phyloP scores from a whole-genome alignment of 64 coral and sea anemone genomes.

The Dendronephthya gigantea region DNA sequence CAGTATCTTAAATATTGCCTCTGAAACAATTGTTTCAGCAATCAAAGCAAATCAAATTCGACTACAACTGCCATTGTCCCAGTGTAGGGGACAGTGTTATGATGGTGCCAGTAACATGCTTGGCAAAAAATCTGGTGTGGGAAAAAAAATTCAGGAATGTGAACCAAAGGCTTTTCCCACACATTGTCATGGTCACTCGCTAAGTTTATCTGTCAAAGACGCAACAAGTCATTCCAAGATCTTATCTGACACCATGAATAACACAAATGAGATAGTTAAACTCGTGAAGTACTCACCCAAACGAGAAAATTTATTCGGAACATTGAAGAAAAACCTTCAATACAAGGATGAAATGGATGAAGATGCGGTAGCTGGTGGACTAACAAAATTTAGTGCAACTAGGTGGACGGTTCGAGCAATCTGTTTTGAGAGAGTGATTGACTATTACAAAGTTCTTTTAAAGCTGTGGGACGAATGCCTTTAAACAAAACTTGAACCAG shows the following conservation, averaged over 20 bases:
- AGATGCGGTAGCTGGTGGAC: no score
- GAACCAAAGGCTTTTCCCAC: slow-evolving; percentile 17
- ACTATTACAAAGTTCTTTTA: slow-evolving; percentile 33
- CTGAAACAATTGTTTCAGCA: slow-evolving; percentile 49
- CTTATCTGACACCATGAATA: slow-evolving; percentile 34
- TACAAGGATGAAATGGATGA: no score
- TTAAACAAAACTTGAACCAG: no score
- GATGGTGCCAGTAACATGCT: slow-evolving; percentile 62
- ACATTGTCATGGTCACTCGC: slow-evolving; percentile 8
- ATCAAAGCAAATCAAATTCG: slow-evolving; percentile 51
- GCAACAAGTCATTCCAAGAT: slow-evolving; percentile 32
- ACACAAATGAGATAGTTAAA: slow-evolving; percentile 34
- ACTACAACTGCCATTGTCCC: slow-evolving; percentile 40
- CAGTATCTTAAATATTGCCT: slow-evolving; percentile 33
- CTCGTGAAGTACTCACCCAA: slow-evolving; percentile 36
- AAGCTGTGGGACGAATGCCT: slow-evolving; percentile 13
- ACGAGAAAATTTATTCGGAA: slow-evolving; percentile 22
- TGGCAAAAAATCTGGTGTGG: slow-evolving; percentile 42
- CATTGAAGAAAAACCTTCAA: slow-evolving; percentile 24
- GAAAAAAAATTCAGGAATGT: background rate
- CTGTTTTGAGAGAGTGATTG: slow-evolving; percentile 12
- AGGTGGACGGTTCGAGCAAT: slow-evolving; percentile 29
- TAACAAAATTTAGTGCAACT: slow-evolving; percentile 26
- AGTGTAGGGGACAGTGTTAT: slow-evolving; percentile 65
- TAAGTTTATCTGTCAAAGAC: slow-evolving; percentile 9